phyloP scores from a whole-genome alignment of 2,113 vertebrate species.

The Forbesichthys agassizii region DNA sequence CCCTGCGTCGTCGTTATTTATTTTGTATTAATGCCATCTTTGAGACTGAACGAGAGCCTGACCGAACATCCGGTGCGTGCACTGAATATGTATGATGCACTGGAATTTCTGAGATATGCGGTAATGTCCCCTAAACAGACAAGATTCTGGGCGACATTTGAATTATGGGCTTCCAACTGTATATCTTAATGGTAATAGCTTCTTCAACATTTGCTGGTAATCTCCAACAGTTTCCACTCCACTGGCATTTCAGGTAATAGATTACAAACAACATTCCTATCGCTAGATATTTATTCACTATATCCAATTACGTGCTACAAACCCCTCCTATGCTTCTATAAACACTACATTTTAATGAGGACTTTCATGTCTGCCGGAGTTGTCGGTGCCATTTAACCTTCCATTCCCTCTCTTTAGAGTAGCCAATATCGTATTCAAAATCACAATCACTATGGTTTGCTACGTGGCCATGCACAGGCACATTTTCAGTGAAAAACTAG shows the following conservation, averaged over 20 bases:
- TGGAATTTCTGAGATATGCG: constrained; percentile 13
- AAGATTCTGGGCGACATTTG: constrained; percentile 8
- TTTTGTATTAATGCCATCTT: constrained; percentile 59
- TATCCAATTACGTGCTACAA: not conserved
- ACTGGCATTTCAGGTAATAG: constrained; percentile 31
- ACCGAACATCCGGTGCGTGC: not conserved
- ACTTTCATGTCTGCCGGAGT: constrained; percentile 1
- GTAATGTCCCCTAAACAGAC: constrained; percentile 48
- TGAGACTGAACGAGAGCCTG: constrained; percentile 48
- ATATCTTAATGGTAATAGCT: constrained; percentile 19
- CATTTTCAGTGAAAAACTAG: constrained; percentile 11
- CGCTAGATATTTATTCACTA: not conserved
- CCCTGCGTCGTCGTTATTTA: constrained; percentile 33
- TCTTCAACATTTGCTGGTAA: constrained; percentile 29
- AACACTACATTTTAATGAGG: constrained; percentile 14
- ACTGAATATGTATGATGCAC: not conserved
- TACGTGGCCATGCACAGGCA: constrained; percentile 44
- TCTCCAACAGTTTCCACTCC: constrained; percentile 25
- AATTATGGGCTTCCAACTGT: constrained; percentile 14
- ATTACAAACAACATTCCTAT: constrained; percentile 22
- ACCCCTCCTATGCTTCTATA: constrained; percentile 2
- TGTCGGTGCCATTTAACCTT: not conserved
- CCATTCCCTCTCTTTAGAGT: constrained; percentile 21
- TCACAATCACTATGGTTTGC: not conserved
- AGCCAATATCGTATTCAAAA: constrained; percentile 33